phyloP scores from a whole-genome alignment of 1,140 invertebrate species.

The Cepaea nemoralis region DNA sequence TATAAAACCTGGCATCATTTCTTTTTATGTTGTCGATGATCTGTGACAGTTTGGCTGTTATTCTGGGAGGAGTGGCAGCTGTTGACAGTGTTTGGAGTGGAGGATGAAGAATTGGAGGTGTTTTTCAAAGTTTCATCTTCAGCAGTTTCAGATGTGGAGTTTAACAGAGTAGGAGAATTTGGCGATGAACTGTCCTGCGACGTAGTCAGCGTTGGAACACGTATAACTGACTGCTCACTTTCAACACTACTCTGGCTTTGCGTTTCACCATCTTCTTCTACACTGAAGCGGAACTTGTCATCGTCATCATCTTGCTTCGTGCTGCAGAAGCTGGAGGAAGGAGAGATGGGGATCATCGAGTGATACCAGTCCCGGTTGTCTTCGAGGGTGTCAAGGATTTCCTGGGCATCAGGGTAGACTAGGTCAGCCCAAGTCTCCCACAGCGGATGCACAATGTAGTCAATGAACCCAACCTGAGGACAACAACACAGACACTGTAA shows the following conservation, averaged over 20 bases:
- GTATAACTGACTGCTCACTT: conserved; percentile 42
- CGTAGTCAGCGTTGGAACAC: conserved; percentile 4
- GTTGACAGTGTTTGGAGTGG: not conserved
- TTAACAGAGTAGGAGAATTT: not conserved
- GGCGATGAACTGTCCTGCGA: not conserved
- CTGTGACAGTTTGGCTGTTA: not conserved
- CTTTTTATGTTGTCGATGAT: conserved; percentile 20
- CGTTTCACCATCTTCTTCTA: conserved; percentile 56
- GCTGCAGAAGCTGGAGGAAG: conserved; percentile 68
- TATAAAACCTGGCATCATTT: conserved; percentile 32
- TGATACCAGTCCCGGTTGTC: conserved; percentile 97
- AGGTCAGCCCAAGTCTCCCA: conserved; percentile 99
- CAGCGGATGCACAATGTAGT: conserved; percentile 98
- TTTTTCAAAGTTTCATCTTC: not conserved
- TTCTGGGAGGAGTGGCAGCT: not conserved
- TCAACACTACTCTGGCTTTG: conserved; percentile 36
- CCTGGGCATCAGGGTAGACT: conserved; percentile 97
- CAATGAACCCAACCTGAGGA: conserved; percentile 94
- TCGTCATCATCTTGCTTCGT: conserved; percentile 57
- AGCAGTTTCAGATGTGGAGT: not conserved
- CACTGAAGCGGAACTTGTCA: conserved; percentile 64
- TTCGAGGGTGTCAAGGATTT: conserved; percentile 96
- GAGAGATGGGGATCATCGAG: conserved; percentile 79
- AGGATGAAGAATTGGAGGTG: not conserved
- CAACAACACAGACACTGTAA: not conserved